A percentile compares a stretch with the other conserved stretches of the same genome.
Evolutionary conservation across 2,888 invertebrate species (phyloP).

Genomic region (Osedax frankpressi): DNA sequence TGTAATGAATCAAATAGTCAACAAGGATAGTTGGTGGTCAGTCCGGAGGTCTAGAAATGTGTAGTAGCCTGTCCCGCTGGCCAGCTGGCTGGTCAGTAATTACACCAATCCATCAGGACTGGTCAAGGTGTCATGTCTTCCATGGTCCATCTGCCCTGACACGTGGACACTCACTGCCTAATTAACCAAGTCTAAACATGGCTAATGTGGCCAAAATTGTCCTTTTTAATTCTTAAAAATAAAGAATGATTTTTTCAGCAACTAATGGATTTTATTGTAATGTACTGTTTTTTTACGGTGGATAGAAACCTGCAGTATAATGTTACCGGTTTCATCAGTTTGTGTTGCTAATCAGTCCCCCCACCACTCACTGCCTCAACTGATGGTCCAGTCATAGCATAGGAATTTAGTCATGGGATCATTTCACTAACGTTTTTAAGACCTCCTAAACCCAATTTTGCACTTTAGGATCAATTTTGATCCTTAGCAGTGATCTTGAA

Average conservation of each 20-base stretch:
- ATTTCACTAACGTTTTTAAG: too few species aligned
- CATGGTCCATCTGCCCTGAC: background rate
- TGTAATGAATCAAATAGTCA: background rate
- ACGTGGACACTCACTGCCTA: background rate
- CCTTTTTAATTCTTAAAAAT: background rate
- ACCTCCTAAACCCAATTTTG: too few species aligned
- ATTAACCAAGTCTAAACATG: background rate
- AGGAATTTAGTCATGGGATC: too few species aligned
- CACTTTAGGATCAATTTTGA: too few species aligned
- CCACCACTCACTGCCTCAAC: too few species aligned
- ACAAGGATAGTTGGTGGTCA: constrained; percentile 1
- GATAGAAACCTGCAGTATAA: background rate
- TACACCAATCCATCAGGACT: constrained; percentile 6
- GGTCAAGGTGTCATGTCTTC: constrained; percentile 7
- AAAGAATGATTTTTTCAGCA: background rate
- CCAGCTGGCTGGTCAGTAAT: constrained; percentile 7
- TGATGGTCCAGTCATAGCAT: too few species aligned
- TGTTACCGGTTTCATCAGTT: background rate
- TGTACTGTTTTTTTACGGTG: background rate
- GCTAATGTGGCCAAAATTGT: background rate
- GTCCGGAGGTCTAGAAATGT: background rate
- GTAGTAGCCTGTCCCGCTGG: background rate
- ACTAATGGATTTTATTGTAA: background rate
- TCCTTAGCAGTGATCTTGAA: too few species aligned
- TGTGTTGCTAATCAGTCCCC: too few species aligned